A percentile compares a stretch with the other conserved stretches of the same genome.
Evolutionary conservation across 2,113 vertebrate genomes (phyloP).

Genomic region (Mustela lutreola): DNA sequence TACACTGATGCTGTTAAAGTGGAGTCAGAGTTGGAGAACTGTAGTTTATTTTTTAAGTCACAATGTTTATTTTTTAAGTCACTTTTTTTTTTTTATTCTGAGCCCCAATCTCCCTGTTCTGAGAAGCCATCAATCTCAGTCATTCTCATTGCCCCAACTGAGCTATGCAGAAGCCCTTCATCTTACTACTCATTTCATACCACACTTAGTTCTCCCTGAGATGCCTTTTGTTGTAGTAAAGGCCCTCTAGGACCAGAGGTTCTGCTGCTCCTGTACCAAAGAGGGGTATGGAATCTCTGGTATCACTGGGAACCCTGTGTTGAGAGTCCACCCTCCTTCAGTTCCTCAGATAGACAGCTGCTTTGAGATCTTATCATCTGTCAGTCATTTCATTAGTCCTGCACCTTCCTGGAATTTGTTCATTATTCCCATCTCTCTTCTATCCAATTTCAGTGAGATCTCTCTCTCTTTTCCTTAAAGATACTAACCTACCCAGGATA

Average conservation of each 20-base stretch:
- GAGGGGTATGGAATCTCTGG: background rate
- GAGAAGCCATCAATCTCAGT: background rate
- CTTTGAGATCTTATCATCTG: background rate
- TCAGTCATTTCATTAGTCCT: background rate
- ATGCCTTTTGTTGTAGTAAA: background rate
- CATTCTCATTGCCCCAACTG: rapidly evolving
- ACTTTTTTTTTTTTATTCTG: constrained; percentile 19
- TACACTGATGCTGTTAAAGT: background rate
- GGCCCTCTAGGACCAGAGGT: background rate
- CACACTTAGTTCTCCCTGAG: background rate
- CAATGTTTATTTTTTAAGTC: background rate
- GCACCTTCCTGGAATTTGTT: background rate
- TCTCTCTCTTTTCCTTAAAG: background rate
- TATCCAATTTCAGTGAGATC: background rate
- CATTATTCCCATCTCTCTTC: background rate
- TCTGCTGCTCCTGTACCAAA: background rate
- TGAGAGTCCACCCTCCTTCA: background rate
- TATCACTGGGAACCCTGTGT: background rate
- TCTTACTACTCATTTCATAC: background rate
- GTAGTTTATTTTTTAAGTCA: background rate
- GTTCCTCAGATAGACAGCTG: background rate
- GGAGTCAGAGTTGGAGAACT: background rate
- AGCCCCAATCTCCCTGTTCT: background rate
- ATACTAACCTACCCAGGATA: background rate
- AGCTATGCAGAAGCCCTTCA: background rate